Evolutionary conservation across 35 echinoderm and acorn worm species (phyloP).

Genomic region (Apostichopus parvimensis): DNA sequence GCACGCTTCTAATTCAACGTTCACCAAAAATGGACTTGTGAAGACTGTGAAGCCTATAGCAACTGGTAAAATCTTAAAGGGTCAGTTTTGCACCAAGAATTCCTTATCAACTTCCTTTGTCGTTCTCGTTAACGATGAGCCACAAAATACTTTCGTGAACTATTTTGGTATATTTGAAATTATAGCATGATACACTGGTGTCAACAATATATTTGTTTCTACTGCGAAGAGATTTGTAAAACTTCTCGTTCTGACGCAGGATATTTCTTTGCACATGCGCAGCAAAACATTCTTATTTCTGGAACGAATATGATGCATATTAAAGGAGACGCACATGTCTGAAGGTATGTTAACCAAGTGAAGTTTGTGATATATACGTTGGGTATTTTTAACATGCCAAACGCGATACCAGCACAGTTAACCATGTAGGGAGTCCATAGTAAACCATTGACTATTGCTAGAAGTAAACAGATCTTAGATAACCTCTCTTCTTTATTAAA

Average conservation of each 20-base stretch:
- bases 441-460: slow-evolving; percentile 65
- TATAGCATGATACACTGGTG: too few relatives aligned
- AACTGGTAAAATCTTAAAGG: too few relatives aligned
- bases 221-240: not conserved
- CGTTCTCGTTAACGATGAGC: too few relatives aligned
- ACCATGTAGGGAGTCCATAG: slow-evolving; percentile 94
- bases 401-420: slow-evolving; percentile 72
- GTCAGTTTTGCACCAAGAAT: too few relatives aligned
- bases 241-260: slow-evolving; percentile 14
- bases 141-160: too few relatives aligned
- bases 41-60: too few relatives aligned
- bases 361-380: slow-evolving; percentile 67
- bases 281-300: slow-evolving; percentile 57
- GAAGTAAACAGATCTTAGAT: slow-evolving; percentile 68
- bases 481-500: slow-evolving; percentile 80
- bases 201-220: not conserved
- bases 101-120: too few relatives aligned
- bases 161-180: too few relatives aligned
- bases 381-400: slow-evolving; percentile 53
- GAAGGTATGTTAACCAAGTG: slow-evolving; percentile 86
- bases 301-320: slow-evolving; percentile 66
- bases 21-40: too few relatives aligned
- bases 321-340: slow-evolving; percentile 78
- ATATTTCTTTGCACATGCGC: not conserved
- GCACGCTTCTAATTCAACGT: too few relatives aligned